Evolutionary conservation across 2,113 vertebrate species (phyloP).

Genomic region (Callopanchax toddi): DNA sequence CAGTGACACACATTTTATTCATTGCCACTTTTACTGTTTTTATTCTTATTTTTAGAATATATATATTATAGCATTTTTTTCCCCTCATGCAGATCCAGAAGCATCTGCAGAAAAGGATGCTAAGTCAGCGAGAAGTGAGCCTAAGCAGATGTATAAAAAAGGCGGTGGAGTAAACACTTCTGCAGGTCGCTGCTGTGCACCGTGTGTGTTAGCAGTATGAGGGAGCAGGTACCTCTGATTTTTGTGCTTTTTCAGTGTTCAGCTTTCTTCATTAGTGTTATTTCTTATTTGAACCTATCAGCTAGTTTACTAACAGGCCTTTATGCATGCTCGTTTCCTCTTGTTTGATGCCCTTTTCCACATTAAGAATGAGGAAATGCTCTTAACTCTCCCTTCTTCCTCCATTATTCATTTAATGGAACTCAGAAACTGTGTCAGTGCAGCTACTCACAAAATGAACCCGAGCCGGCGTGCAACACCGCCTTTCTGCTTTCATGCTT

Average conservation of each 20-base stretch:
- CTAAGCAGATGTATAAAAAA: constrained; percentile 69
- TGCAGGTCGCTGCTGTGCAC: constrained; percentile 40
- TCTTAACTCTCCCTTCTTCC: constrained; percentile 42
- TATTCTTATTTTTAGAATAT: constrained; percentile 17
- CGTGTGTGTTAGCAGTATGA: constrained; percentile 34
- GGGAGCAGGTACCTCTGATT: background rate
- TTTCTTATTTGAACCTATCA: constrained; percentile 4
- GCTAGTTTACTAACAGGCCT: background rate
- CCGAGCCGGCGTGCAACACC: constrained; percentile 9
- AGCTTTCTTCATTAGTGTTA: background rate
- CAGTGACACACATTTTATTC: constrained; percentile 66
- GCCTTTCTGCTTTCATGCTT: constrained; percentile 10
- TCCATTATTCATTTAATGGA: constrained; percentile 68
- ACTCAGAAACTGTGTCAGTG: constrained; percentile 58
- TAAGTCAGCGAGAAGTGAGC: constrained; percentile 74
- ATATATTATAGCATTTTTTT: background rate
- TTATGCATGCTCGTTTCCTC: background rate
- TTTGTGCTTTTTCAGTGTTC: too few species aligned
- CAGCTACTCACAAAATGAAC: constrained; percentile 21
- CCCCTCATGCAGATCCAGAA: constrained; percentile 38
- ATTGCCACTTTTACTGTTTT: constrained; percentile 16
- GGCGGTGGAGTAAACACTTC: constrained; percentile 60
- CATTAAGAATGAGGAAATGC: constrained; percentile 32
- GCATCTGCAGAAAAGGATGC: constrained; percentile 64
- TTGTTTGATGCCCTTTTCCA: constrained; percentile 16